phyloP scores from a whole-genome alignment of 1,140 invertebrate species.

The Cherax destructor region DNA sequence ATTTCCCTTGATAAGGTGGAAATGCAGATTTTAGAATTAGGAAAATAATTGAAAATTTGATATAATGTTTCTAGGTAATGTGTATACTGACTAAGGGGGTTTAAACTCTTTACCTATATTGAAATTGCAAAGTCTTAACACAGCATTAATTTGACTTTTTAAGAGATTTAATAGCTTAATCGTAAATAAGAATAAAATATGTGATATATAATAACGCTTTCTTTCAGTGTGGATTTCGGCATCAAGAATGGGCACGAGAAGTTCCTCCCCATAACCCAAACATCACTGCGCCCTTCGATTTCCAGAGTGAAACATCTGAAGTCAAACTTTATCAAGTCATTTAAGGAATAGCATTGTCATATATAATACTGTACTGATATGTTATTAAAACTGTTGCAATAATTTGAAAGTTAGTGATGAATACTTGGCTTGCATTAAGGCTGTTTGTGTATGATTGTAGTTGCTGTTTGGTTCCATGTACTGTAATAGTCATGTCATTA shows the following conservation, averaged over 20 bases:
- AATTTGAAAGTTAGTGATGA: background rate
- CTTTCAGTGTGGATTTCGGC: constrained; percentile 66
- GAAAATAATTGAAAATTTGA: too few relatives aligned
- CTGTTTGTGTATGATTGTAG: background rate
- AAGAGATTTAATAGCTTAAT: too few relatives aligned
- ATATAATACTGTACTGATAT: background rate
- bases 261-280: constrained; percentile 70
- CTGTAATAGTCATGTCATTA: background rate
- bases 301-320: constrained; percentile 70
- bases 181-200: background rate
- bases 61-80: too few relatives aligned
- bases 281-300: constrained; percentile 71
- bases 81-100: too few relatives aligned
- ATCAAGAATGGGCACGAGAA: constrained; percentile 69
- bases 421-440: constrained; percentile 6
- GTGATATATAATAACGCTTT: background rate
- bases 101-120: too few relatives aligned
- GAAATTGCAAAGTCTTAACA: too few relatives aligned
- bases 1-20: too few relatives aligned
- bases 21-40: too few relatives aligned
- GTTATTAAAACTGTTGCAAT: background rate
- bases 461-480: background rate
- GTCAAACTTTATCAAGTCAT: constrained; percentile 71
- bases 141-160: too few relatives aligned
- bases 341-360: constrained; percentile 21